phyloP scores from a whole-genome alignment of 1,140 invertebrate species.

The Sycophila sp. region DNA sequence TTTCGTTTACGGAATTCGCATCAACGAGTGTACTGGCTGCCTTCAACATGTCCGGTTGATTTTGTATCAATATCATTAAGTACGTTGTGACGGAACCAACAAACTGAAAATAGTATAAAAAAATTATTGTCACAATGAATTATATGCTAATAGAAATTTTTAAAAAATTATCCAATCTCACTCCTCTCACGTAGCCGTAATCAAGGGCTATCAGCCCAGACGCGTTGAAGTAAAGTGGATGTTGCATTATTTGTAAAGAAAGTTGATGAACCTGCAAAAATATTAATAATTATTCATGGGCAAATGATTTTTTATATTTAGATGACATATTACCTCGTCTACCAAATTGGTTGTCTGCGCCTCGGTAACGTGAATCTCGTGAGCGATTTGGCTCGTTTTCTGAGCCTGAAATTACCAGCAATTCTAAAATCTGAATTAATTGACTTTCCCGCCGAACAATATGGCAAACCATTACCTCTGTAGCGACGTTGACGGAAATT shows the following conservation, averaged over 20 bases:
- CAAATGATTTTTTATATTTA: conserved; percentile 39
- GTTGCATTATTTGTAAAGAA: conserved; percentile 50
- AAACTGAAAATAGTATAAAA: conserved; percentile 59
- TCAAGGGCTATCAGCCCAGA: conserved; percentile 50
- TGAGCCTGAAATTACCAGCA: conserved; percentile 18
- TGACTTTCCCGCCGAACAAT: conserved; percentile 31
- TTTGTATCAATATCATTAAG: conserved; percentile 73
- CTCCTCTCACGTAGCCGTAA: conserved; percentile 45
- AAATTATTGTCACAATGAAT: not conserved
- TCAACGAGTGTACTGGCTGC: not conserved
- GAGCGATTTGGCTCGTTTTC: conserved; percentile 28
- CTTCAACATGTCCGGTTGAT: conserved; percentile 20
- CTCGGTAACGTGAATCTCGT: conserved; percentile 18
- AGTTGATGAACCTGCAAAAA: conserved; percentile 49
- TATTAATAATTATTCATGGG: not conserved
- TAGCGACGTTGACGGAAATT: conserved; percentile 1
- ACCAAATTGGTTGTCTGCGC: conserved; percentile 8
- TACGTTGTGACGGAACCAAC: conserved; percentile 74
- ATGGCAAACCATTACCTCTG: not conserved
- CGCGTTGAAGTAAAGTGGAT: conserved; percentile 49
- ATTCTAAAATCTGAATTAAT: conserved; percentile 22
- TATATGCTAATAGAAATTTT: not conserved
- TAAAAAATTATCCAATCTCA: conserved; percentile 6
- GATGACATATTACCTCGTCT: conserved; percentile 8
- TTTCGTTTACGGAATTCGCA: not conserved